A percentile compares a stretch with the other conserved stretches of the same genome.
Evolutionary conservation across 2,113 vertebrate genomes (phyloP).

Genomic region (Nansenia antarctica): DNA sequence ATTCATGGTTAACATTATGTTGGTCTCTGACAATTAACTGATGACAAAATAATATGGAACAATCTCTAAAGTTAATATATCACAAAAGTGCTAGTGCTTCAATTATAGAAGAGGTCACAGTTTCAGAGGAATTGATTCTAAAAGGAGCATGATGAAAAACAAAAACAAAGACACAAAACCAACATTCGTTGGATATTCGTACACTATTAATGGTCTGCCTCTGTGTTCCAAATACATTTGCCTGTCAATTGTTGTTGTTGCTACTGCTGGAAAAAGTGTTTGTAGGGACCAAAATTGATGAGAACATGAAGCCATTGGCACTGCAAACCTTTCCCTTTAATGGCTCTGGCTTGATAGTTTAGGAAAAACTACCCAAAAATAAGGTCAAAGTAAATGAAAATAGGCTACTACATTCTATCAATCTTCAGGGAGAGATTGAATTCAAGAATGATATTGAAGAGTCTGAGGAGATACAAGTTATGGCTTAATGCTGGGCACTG

Average conservation of each 20-base stretch:
- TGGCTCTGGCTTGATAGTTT: neutral
- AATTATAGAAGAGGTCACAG: conserved; percentile 33
- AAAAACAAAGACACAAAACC: neutral
- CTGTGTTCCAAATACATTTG: neutral
- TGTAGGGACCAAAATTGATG: neutral
- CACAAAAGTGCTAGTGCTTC: conserved; percentile 59
- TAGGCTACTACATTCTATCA: neutral
- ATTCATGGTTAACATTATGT: neutral
- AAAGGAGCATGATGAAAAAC: neutral
- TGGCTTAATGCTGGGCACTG: neutral
- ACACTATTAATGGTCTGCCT: neutral
- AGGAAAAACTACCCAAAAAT: no score
- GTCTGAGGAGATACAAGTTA: neutral
- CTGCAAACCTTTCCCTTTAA: neutral
- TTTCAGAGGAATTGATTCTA: conserved; percentile 16
- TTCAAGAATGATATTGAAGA: neutral
- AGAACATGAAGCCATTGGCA: neutral
- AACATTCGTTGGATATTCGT: conserved; percentile 6
- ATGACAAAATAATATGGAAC: neutral
- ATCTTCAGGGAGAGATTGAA: neutral
- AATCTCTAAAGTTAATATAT: conserved; percentile 1
- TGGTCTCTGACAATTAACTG: neutral
- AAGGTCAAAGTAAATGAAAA: no score
- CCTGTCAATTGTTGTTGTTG: neutral
- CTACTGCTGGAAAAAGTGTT: neutral